Conservation (phyloP, 2,888 invertebrate species). For the Lochmaea capreae region DNA sequence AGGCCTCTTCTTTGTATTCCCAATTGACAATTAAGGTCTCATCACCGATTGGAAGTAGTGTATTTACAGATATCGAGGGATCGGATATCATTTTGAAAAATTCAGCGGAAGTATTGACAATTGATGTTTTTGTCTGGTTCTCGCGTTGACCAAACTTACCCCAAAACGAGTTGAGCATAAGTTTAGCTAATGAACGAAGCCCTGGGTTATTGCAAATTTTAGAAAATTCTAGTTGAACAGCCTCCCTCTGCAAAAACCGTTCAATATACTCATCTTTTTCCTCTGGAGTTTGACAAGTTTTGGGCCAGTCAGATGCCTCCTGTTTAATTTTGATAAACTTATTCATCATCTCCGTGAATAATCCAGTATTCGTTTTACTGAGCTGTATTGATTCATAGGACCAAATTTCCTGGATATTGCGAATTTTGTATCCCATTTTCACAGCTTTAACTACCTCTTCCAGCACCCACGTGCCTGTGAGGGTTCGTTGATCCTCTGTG, state of each 20-base stretch:
- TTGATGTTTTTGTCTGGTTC: conserved; percentile 24
- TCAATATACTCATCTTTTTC: conserved; percentile 46
- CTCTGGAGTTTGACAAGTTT: conserved; percentile 42
- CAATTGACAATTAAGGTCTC: conserved; percentile 46
- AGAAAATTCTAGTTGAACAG: conserved; percentile 44
- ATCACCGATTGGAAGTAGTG: conserved; percentile 21
- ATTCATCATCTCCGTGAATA: conserved; percentile 57
- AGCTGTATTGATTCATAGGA: conserved; percentile 47
- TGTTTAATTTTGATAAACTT: conserved; percentile 55
- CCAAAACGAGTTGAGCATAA: conserved; percentile 54
- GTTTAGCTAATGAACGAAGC: conserved; percentile 48
- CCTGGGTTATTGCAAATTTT: conserved; percentile 38
- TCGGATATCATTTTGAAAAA: conserved; percentile 16
- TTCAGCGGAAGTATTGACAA: conserved; percentile 14
- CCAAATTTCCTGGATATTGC: conserved; percentile 43
- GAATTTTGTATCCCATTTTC: conserved; percentile 54
- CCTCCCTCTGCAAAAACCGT: conserved; percentile 47
- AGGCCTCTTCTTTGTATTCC: conserved; percentile 42
- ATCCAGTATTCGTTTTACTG: conserved; percentile 46
- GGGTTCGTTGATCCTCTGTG: too few species aligned
- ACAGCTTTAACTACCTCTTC: conserved; percentile 58
- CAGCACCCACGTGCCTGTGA: too few species aligned
- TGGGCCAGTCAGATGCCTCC: conserved; percentile 52
- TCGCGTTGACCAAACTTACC: conserved; percentile 37
- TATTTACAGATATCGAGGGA: conserved; percentile 2